Conservation (phyloP, 2,888 invertebrate genomes). For the Acanthosepion pharaonis region DNA sequence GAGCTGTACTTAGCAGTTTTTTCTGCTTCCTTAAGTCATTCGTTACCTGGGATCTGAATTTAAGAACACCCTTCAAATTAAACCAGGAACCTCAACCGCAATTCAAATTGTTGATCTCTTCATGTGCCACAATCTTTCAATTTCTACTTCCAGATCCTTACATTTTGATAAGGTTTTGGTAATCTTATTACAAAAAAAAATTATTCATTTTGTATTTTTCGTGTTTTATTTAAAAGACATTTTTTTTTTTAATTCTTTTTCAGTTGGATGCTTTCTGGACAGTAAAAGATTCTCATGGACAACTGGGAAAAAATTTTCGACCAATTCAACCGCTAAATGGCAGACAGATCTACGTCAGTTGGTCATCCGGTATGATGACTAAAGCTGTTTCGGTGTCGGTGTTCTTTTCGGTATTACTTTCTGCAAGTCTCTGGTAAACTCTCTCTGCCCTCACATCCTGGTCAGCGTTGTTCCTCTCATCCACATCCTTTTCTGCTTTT, state of each 20-base stretch:
- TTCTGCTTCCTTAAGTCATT: too few species aligned
- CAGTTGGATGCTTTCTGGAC: background rate
- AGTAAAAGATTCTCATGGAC: background rate
- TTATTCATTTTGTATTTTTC: too few species aligned
- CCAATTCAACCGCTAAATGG: background rate
- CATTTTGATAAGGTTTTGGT: too few species aligned
- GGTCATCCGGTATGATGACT: background rate
- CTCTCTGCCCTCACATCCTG: background rate
- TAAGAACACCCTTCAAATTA: too few species aligned
- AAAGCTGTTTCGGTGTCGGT: background rate
- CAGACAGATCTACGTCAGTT: background rate
- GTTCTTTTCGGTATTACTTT: background rate
- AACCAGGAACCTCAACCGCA: too few species aligned
- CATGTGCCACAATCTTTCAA: too few species aligned
- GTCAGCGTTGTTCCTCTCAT: background rate
- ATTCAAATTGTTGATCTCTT: too few species aligned
- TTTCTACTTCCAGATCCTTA: too few species aligned
- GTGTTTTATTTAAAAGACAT: too few species aligned
- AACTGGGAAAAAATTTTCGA: background rate
- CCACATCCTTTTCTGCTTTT: background rate
- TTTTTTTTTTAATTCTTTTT: background rate
- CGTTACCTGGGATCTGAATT: too few species aligned
- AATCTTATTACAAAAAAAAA: too few species aligned
- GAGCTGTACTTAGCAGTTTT: too few species aligned
- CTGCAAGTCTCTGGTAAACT: background rate